Conservation (phyloP, 2,888 invertebrate genomes). For the Pemphredon lugubris region DNA sequence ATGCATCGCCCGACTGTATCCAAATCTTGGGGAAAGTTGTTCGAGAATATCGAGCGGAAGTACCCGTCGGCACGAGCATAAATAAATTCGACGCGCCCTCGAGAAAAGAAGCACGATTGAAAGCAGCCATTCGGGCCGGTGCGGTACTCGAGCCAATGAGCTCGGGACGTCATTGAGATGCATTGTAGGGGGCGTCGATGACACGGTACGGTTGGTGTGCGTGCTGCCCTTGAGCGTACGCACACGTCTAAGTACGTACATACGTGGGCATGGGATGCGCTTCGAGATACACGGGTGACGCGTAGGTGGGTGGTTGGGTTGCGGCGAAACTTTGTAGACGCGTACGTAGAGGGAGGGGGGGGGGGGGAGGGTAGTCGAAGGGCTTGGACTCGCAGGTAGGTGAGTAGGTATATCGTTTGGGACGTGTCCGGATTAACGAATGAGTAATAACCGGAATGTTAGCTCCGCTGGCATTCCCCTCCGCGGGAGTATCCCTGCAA, state of each 20-base stretch:
- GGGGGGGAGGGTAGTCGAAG: too few relatives aligned
- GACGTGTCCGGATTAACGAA: constrained; percentile 78
- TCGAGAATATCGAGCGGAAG: too few relatives aligned
- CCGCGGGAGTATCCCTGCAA: not conserved
- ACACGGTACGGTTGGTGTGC: constrained; percentile 44
- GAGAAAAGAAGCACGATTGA: constrained; percentile 13
- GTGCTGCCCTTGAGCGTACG: constrained; percentile 8
- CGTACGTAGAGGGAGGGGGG: constrained; percentile 8
- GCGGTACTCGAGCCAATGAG: constrained; percentile 43
- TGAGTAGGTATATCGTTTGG: constrained; percentile 75
- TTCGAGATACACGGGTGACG: constrained; percentile 12
- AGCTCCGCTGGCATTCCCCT: constrained; percentile 45
- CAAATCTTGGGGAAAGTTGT: too few relatives aligned
- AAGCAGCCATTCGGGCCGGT: constrained; percentile 36
- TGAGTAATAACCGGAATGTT: constrained; percentile 78
- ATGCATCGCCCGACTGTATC: too few relatives aligned
- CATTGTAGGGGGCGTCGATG: constrained; percentile 60
- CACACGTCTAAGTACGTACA: too few relatives aligned
- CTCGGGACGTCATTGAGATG: constrained; percentile 49
- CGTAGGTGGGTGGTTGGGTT: too few relatives aligned
- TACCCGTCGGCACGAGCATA: too few relatives aligned
- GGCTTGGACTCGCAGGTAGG: constrained; percentile 45
- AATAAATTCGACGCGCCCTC: too few relatives aligned
- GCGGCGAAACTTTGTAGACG: too few relatives aligned
- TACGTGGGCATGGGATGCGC: constrained; percentile 31